phyloP scores from a whole-genome alignment of 2,797 vertebrate species.

The Lagocephalus sceleratus region DNA sequence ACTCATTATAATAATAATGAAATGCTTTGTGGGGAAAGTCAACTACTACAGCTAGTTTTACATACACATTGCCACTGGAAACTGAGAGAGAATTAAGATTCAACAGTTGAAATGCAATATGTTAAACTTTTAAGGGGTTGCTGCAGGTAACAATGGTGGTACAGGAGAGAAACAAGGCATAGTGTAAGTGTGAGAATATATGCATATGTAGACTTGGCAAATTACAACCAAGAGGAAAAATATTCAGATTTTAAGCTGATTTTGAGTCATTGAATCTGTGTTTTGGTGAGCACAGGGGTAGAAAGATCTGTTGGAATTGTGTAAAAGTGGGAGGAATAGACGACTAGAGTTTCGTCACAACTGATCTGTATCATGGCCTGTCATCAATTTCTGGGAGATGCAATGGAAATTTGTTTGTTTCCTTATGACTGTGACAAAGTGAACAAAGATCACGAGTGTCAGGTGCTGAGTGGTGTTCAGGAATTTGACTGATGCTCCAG shows the following conservation, averaged over 20 bases:
- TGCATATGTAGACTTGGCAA: slow-evolving; percentile 6
- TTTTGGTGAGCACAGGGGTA: too few species aligned
- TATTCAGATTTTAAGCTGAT: slow-evolving; percentile 16
- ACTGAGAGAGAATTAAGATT: slow-evolving; percentile 12
- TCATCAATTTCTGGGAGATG: too few species aligned
- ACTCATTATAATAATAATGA: slow-evolving; percentile 10
- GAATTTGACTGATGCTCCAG: too few species aligned
- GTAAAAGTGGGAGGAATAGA: too few species aligned
- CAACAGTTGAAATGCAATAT: slow-evolving; percentile 7
- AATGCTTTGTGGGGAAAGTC: slow-evolving; percentile 10
- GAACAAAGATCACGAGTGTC: too few species aligned
- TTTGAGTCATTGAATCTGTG: background rate
- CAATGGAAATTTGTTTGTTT: too few species aligned
- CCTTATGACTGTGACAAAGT: too few species aligned
- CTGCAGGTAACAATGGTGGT: slow-evolving; percentile 46
- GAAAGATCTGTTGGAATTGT: too few species aligned
- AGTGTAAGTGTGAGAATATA: slow-evolving; percentile 26
- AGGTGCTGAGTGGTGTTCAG: too few species aligned
- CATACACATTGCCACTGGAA: slow-evolving; percentile 12
- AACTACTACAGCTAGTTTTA: slow-evolving; percentile 28
- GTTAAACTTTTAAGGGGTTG: slow-evolving; percentile 12
- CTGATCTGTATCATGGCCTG: too few species aligned
- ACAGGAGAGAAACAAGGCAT: slow-evolving; percentile 56
- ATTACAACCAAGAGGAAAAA: slow-evolving; percentile 20
- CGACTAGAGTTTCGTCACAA: too few species aligned